Evolutionary conservation across 2,888 invertebrate genomes (phyloP), one percentile per base, ranked within the genome.

Genomic region (Acrobasis consociella): DNA sequence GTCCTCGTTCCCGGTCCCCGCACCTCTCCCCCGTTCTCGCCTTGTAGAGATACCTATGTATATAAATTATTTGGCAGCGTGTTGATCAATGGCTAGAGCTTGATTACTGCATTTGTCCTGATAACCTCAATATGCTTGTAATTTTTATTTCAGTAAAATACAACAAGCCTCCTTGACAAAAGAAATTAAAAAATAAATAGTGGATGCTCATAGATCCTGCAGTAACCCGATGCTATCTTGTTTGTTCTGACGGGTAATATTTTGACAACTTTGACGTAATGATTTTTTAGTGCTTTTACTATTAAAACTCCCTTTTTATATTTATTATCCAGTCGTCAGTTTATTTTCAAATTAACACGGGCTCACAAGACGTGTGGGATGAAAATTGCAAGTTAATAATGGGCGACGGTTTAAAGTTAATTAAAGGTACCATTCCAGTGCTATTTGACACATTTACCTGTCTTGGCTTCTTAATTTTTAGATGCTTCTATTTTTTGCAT

Each of bases 251-350:
- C 72, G 77, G 74, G 71, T 82, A 77, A 77, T 80, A 78, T 85
- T 87, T 85, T 89, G 89, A 87, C 91, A 88, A 80, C 75, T 80
- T 88, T 89, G 87, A 90, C 89, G 89, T 87, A 82, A 90, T 90
- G 89, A 83, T 88, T 89, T 91, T 89, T 79, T 87, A 86, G 85
- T 85, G 84, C 71, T 82, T 88, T 89, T 88, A 81, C 78, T 80
- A 81, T 72, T 81, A 72, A 67, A 78, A 72, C 70, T 77, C 75
- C 78, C 79, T 84, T 87, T 89, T 87, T 87, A 83, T 85, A 87
- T 84, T 86, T 78, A 81, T 76, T 80, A 81, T 73, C 77, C 75
- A 80, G 74, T 76, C 72, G 74, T 80, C 77, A 76, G 74, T 80
- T 82, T 80, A 78, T 79, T 80, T 80, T 79, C 78, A 83, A 85